Evolutionary conservation across 2,888 invertebrate species (phyloP).

Genomic region (Ommatoiulus sabulosus): DNA sequence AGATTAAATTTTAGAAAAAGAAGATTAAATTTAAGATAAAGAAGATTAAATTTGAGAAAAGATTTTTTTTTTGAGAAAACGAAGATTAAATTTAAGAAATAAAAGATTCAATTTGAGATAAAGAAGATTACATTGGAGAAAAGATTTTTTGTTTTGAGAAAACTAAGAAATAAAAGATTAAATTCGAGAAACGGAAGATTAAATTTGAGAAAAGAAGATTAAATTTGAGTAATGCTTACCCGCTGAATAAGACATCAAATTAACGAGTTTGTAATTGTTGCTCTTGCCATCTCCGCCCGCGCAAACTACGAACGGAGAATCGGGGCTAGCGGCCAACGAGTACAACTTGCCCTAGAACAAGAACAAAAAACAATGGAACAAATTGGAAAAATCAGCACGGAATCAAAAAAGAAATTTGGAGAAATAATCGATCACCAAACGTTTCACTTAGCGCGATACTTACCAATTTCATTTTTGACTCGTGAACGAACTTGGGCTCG

Average conservation of each 20-base stretch:
- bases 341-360: background rate
- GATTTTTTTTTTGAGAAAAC: too few species aligned
- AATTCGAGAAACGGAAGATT: too few species aligned
- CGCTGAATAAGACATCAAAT: slow-evolving; percentile 73
- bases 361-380: background rate
- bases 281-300: slow-evolving; percentile 87
- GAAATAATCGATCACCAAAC: background rate
- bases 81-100: too few species aligned
- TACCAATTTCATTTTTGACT: slow-evolving; percentile 38
- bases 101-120: too few species aligned
- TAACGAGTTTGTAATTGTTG: slow-evolving; percentile 78
- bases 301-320: slow-evolving; percentile 83
- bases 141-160: background rate
- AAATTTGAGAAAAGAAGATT: too few species aligned
- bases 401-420: too few species aligned
- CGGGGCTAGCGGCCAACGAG: slow-evolving; percentile 74
- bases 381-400: too few species aligned
- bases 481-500: slow-evolving; percentile 67
- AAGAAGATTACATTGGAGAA: too few species aligned
- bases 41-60: too few species aligned
- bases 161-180: background rate
- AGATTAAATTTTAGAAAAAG: too few species aligned
- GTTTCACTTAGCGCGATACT: background rate
- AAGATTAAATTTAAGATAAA: too few species aligned
- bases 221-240: slow-evolving; percentile 72